Evolutionary conservation across 2,888 invertebrate genomes (phyloP), one percentile per base, ranked within the genome.

Genomic region (Dusona sp.): DNA sequence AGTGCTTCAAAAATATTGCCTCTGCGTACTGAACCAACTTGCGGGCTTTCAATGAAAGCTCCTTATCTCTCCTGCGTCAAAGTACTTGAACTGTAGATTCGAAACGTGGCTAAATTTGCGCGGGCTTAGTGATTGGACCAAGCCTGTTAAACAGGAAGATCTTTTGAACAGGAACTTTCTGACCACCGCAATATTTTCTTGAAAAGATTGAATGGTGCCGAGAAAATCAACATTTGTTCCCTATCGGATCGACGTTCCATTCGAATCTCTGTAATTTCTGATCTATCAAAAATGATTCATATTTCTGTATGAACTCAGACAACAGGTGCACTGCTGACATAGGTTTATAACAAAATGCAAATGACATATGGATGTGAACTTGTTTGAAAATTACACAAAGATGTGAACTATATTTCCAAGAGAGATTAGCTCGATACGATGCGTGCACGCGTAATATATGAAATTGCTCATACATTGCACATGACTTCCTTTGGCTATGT

Each of bases 381-480:
- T n/a, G n/a, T n/a, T n/a, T n/a, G n/a, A n/a, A n/a, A n/a, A n/a
- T n/a, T n/a, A n/a, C n/a, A n/a, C n/a, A n/a, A n/a, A 72, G 42
- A 86, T 38, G 65, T 36, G 25, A 57, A 42, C 29, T 48, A 25
- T 25, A 79, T 73, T 65, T 65, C 51, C 19, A 38, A 11, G 57
- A 61, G 61, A 83, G 72, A 83, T 83, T 51, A 61, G 48, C 83
- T 65, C 25, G 64, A 77, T 83, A 72, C 51, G 75, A 33, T 79
- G 68, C n/a, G 67, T n/a, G 72, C 77, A 48, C 72, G 42, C 36
- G 57, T 51, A 38, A 65, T 80, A 36, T 38, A 70, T 54, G 70
- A 83, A 86, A 86, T 86, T 86, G 86, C 83, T 70, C 79, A 33
- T 75, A 75, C 38, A 80, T 73, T 73, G 61, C 38, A 45, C 73